Percentiles rank a stretch among this genome's conserved stretches.
These are phyloP conservation scores for Lanistes nyassanus DNA, from an alignment of 1,140 invertebrate genomes.

Conservation along the genomic window DNA sequence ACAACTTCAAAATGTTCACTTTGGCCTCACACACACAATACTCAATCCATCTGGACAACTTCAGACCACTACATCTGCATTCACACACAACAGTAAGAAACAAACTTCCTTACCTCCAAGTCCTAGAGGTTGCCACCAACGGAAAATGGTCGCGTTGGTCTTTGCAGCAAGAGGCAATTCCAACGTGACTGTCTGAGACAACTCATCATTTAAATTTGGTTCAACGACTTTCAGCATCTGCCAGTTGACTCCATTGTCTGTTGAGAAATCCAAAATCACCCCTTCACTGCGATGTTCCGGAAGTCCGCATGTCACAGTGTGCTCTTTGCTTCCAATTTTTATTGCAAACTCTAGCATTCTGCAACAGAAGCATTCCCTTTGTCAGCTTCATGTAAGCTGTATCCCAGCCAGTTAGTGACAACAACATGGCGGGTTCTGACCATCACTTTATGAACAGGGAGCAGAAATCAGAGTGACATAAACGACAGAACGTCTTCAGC, in stretches of 20 bases:
- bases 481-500: too few relatives aligned
- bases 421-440: too few relatives aligned
- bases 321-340: constrained; percentile 52
- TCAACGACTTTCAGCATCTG: constrained; percentile 60
- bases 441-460: too few relatives aligned
- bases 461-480: too few relatives aligned
- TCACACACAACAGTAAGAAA: too few relatives aligned
- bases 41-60: too few relatives aligned
- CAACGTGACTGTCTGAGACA: constrained; percentile 56
- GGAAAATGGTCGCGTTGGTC: constrained; percentile 62
- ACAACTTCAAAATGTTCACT: too few relatives aligned
- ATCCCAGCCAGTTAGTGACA: too few relatives aligned
- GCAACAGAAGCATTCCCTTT: not conserved
- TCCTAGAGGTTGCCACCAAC: constrained; percentile 67
- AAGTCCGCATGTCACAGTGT: constrained; percentile 37
- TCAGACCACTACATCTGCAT: too few relatives aligned
- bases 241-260: constrained; percentile 66
- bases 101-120: constrained; percentile 50
- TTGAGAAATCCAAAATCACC: constrained; percentile 62
- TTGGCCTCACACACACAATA: too few relatives aligned
- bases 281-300: constrained; percentile 57
- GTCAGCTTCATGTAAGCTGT: too few relatives aligned
- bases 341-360: constrained; percentile 63
- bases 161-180: constrained; percentile 63
- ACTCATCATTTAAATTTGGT: constrained; percentile 52